Conservation (phyloP, 2,113 vertebrate species). For the Sclerurus mexicanus region DNA sequence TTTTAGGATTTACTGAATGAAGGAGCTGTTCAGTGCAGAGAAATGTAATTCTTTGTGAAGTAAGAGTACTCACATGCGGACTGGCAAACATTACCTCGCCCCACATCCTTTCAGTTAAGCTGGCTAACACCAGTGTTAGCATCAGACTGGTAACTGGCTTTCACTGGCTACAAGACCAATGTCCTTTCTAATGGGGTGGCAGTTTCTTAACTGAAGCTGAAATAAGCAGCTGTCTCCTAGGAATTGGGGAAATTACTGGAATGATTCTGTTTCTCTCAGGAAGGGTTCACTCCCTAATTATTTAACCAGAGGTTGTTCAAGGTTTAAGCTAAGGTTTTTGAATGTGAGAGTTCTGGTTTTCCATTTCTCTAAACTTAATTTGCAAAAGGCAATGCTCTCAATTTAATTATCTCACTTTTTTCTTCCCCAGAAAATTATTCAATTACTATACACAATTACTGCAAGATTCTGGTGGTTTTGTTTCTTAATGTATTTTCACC, state of each 20-base stretch:
- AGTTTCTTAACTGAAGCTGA: not conserved
- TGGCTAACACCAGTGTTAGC: not conserved
- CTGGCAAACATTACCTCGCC: not conserved
- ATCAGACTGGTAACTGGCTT: not conserved
- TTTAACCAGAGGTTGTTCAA: not conserved
- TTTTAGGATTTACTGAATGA: not conserved
- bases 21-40: not conserved
- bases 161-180: not conserved
- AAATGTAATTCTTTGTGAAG: not conserved
- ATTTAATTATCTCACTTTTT: not conserved
- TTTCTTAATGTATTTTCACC: not conserved
- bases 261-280: not conserved
- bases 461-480: not conserved
- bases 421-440: not conserved
- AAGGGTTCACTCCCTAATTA: not conserved
- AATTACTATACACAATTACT: not conserved
- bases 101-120: not conserved
- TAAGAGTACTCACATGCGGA: not conserved
- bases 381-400: not conserved
- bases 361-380: not conserved
- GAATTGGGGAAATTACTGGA: not conserved
- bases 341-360: not conserved
- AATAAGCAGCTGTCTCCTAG: not conserved
- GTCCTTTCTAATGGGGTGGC: not conserved
- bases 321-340: not conserved